Conservation (phyloP, 1,140 invertebrate species). For the Tetranychus cinnabarinus region DNA sequence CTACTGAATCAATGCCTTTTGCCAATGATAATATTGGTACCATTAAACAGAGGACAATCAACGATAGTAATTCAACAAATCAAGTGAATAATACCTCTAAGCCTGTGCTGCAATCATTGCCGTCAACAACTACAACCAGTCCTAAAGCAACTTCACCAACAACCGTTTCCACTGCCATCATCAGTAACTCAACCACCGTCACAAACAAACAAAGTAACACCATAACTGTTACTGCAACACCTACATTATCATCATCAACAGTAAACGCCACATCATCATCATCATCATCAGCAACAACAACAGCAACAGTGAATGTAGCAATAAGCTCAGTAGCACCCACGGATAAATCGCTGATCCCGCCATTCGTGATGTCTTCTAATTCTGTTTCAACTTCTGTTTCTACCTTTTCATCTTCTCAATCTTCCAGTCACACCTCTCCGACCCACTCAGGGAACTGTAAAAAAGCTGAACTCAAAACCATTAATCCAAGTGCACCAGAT, state of each 20-base stretch:
- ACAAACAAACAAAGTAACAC: constrained; percentile 2
- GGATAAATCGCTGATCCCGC: not conserved
- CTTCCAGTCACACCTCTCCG: not conserved
- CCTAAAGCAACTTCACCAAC: not conserved
- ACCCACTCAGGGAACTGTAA: constrained; percentile 2
- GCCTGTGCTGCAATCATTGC: constrained; percentile 1
- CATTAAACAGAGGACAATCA: constrained; percentile 41
- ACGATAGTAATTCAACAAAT: constrained; percentile 16
- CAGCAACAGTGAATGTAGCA: too few relatives aligned
- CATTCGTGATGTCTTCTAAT: not conserved
- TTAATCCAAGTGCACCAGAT: too few relatives aligned
- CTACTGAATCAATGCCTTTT: constrained; percentile 62
- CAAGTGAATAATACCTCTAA: not conserved
- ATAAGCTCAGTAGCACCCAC: not conserved
- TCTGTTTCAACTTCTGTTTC: not conserved
- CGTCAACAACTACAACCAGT: not conserved
- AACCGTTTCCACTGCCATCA: constrained; percentile 5
- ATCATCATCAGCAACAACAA: too few relatives aligned
- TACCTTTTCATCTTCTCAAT: not conserved
- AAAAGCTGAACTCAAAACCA: constrained; percentile 19
- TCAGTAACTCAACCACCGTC: constrained; percentile 10
- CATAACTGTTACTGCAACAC: not conserved
- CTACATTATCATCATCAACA: not conserved
- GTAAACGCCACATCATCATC: not conserved
- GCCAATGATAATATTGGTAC: constrained; percentile 96